Evolutionary conservation across 2,113 vertebrate species (phyloP).

Genomic region (Salvelinus fontinalis): DNA sequence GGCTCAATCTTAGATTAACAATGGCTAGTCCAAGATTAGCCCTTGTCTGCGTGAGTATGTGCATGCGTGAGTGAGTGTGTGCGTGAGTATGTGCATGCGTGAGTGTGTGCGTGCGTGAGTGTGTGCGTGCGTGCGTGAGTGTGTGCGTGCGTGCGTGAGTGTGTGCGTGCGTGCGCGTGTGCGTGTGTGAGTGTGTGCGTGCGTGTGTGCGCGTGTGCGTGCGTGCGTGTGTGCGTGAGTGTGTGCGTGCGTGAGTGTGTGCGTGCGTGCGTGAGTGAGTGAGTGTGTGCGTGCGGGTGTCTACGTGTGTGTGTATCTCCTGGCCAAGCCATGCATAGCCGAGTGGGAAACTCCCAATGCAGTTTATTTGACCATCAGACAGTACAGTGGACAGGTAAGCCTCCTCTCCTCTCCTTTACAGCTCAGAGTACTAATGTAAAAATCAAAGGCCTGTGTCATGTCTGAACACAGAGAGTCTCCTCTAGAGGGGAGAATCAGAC

Average conservation of each 20-base stretch:
- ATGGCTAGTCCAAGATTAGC: conserved; percentile 49
- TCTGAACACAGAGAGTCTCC: conserved; percentile 34
- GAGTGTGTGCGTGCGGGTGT: not conserved
- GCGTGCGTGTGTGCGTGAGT: not conserved
- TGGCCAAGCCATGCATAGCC: conserved; percentile 4
- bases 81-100: not conserved
- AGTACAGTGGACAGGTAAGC: conserved; percentile 41
- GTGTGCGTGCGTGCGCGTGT: too few species aligned
- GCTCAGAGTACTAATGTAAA: conserved; percentile 43
- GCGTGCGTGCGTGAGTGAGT: not conserved
- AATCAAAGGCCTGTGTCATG: conserved; percentile 52
- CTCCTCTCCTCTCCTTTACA: conserved; percentile 31
- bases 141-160: not conserved
- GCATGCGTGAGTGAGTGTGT: not conserved
- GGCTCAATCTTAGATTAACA: conserved; percentile 51
- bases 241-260: not conserved
- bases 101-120: not conserved
- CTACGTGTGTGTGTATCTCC: not conserved
- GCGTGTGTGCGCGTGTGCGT: not conserved
- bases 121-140: not conserved
- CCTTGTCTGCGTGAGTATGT: not conserved
- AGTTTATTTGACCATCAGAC: conserved; percentile 43
- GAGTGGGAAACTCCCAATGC: conserved; percentile 12
- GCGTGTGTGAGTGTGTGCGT: not conserved
- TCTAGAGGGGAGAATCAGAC: conserved; percentile 26